A percentile compares a stretch with the other conserved stretches of the same genome.
Evolutionary conservation across 2,888 invertebrate species (phyloP).

Genomic region (Conops quadrifasciatus): DNA sequence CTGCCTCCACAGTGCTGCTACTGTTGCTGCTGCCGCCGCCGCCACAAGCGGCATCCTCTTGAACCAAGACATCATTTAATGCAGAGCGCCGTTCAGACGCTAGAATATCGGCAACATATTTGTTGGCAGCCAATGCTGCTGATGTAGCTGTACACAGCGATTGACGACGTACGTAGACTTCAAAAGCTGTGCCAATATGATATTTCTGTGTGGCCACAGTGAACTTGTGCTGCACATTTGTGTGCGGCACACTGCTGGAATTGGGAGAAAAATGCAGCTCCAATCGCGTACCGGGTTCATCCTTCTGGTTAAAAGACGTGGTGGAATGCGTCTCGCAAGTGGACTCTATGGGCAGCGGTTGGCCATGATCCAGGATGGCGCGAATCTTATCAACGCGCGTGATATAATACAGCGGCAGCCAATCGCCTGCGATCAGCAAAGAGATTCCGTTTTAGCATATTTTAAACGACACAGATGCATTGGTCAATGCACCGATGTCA

Average conservation of each 20-base stretch:
- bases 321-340: constrained; percentile 53
- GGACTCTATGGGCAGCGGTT: constrained; percentile 62
- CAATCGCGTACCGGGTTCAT: constrained; percentile 63
- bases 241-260: constrained; percentile 56
- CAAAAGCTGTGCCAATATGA: constrained; percentile 63
- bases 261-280: constrained; percentile 62
- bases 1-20: background rate
- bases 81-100: constrained; percentile 19
- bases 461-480: constrained; percentile 2
- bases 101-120: constrained; percentile 34
- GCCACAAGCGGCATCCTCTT: constrained; percentile 1
- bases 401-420: constrained; percentile 63
- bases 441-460: background rate
- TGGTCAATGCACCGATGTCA: too few species aligned
- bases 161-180: constrained; percentile 63
- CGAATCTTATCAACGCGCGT: constrained; percentile 65
- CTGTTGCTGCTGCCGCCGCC: background rate
- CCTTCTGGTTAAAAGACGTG: constrained; percentile 56
- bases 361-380: constrained; percentile 64
- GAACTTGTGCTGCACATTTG: constrained; percentile 56
- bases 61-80: background rate
- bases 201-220: constrained; percentile 58
- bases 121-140: constrained; percentile 34
- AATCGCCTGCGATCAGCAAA: constrained; percentile 51
- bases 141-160: constrained; percentile 56